These are phyloP conservation scores for Orthosia incerta DNA, from an alignment of 2,888 invertebrate genomes.

Conservation along the genomic window DNA sequence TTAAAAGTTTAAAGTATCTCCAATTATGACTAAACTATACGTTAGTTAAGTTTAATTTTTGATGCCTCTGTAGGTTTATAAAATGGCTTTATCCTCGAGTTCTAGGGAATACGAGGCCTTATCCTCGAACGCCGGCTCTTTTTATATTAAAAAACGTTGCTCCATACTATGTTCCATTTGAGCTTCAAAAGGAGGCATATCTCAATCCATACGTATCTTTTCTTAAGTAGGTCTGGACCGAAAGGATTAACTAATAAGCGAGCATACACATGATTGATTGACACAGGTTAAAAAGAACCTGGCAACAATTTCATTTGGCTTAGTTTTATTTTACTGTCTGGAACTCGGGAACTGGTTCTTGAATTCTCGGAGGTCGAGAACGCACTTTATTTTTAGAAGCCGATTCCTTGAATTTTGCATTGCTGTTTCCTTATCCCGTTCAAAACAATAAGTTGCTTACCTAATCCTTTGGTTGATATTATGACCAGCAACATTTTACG, in stretches of 20 bases:
- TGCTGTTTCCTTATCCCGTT: background rate
- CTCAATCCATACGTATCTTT: background rate
- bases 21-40: background rate
- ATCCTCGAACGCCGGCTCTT: too few species aligned
- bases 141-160: too few species aligned
- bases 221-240: background rate
- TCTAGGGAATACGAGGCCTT: too few species aligned
- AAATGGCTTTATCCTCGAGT: too few species aligned
- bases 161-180: too few species aligned
- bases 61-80: background rate
- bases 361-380: background rate
- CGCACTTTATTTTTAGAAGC: background rate
- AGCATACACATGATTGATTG: conserved; percentile 23
- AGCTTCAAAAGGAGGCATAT: too few species aligned
- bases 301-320: conserved; percentile 7
- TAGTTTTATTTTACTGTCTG: conserved; percentile 25
- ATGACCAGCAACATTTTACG: background rate
- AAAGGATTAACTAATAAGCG: conserved; percentile 16
- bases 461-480: background rate
- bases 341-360: conserved; percentile 12
- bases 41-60: too few species aligned
- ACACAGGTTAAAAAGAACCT: conserved; percentile 14
- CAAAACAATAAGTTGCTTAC: background rate
- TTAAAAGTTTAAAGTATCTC: background rate
- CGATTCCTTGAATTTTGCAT: background rate